These are phyloP conservation scores for Leptinotarsa defecta DNA, from an alignment of 1,140 invertebrate species.

Conservation along the genomic window DNA sequence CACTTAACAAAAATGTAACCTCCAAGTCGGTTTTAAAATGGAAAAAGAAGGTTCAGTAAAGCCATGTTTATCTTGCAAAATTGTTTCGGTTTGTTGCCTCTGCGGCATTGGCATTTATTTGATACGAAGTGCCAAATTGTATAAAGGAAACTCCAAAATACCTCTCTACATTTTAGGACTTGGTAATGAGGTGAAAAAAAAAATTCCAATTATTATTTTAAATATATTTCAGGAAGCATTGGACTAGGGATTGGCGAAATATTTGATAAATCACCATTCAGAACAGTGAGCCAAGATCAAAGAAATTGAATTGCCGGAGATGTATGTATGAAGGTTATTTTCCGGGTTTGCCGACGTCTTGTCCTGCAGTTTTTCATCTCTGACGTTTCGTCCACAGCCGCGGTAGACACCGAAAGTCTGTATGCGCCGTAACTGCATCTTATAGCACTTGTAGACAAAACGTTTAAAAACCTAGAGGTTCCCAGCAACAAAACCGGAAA, in stretches of 20 bases:
- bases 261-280: conserved; percentile 48
- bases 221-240: conserved; percentile 39
- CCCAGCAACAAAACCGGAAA: neutral
- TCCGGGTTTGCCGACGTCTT: neutral
- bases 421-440: too few relatives aligned
- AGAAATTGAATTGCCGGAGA: neutral
- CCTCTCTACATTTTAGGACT: conserved; percentile 37
- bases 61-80: conserved; percentile 51
- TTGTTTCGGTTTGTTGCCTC: conserved; percentile 51
- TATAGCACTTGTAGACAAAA: too few relatives aligned
- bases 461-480: too few relatives aligned
- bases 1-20: too few relatives aligned
- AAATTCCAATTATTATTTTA: conserved; percentile 16
- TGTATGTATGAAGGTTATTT: neutral
- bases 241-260: conserved; percentile 46
- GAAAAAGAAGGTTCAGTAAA: conserved; percentile 31
- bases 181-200: conserved; percentile 35
- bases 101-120: conserved; percentile 52
- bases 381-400: neutral
- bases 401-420: too few relatives aligned
- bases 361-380: too few relatives aligned
- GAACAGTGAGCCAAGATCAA: conserved; percentile 10
- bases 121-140: conserved; percentile 41
- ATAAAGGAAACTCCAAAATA: conserved; percentile 37
- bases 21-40: neutral